Base-by-base conservation (phyloP, 2,888 invertebrate species). In the Nebria salina region DNA sequence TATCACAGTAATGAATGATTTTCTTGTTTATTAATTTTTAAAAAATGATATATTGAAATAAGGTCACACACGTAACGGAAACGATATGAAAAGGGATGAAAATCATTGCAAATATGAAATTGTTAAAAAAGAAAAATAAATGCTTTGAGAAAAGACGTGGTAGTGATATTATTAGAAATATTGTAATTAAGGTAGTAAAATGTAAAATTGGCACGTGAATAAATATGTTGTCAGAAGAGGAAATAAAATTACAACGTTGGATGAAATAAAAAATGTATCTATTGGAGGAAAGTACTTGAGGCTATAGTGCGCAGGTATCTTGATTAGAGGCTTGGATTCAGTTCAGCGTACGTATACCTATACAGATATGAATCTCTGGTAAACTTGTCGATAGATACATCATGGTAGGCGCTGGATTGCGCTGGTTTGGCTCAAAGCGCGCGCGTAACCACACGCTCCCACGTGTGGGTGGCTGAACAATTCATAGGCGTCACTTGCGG, bases 381-480 rank as follows among this genome's bases (percentile, higher is more conserved):
- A 26, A 79, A 79, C 73, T 79, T 74, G 74, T 79, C 79, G 68
- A 79, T 78, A 73, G 73, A 73, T 73, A 68, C 74, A 41, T 65
- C 73, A 73, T 79, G 65, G 78, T 79, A 79, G 78, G 78, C 74
- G 74, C 73, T 79, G 74, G 65, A 20, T 54, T 72, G 65, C 77
- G 54, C 8, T 54, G 54, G 54, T 54, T 34, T 25, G 70, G 34
- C 70, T 70, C 11, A 70, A 70, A 70, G 70, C 70, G 70, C 70
- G 20, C 70, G 70, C 70, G 25, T 70, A 70, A 70, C 25, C 70
- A 70, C 70, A 70, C 20, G 70, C 70, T 70, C 70, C 70, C 70
- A 70, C 26, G 70, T 70, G 70, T 70, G 70, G 70, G 70, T 70
- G 70, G 70, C 70, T 20, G 70, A 70, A 72, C 72, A 34, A 34